Evolutionary conservation across 2,888 invertebrate species (phyloP), one percentile per base, ranked within the genome.

Genomic region (Acleris literana): DNA sequence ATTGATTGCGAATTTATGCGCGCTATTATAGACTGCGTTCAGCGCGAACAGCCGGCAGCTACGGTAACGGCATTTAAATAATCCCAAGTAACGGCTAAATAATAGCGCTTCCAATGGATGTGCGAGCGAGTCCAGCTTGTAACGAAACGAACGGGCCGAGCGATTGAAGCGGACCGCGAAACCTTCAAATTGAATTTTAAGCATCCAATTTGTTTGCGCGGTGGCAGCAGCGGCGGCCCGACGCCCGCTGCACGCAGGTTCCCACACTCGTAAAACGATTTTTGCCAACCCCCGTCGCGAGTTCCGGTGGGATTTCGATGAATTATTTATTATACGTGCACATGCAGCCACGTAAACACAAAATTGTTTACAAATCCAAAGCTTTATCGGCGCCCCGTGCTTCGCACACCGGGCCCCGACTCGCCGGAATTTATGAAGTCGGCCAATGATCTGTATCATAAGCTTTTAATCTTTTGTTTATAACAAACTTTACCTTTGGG

Each of bases 151-250:
- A 83, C 87, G 87, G 83, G 83, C 79, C 83, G 86, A 84, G 82
- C 86, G 86, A 88, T 90, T 89, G 87, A 89, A 90, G 86, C 85
- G 87, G 85, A 88, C 92, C 92, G 88, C 90, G 89, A 91, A 92
- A 91, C 92, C 90, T 91, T 90, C 85, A 90, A 91, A 92, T 92
- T 92, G 92, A 92, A 92, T 92, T 92, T 92, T 91, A 92, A 91
- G 92, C 90, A 88, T 92, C 89, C 92, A 92, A 92, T 92, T 91
- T 91, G 92, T 91, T 92, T 88, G 87, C 83, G 81, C 84, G 81
- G 83, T 80, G 81, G 84, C 80, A 85, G 56, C 61, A 57, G 54
- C 60, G 75, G 75, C 71, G 76, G 76, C 78, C 74, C 71, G 72
- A 68, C 66, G 72, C 72, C 68, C 64, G 13, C 64, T 69, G 58